Evolutionary conservation across 2,113 vertebrate genomes (phyloP).

Genomic region (Chrysochloris asiatica): DNA sequence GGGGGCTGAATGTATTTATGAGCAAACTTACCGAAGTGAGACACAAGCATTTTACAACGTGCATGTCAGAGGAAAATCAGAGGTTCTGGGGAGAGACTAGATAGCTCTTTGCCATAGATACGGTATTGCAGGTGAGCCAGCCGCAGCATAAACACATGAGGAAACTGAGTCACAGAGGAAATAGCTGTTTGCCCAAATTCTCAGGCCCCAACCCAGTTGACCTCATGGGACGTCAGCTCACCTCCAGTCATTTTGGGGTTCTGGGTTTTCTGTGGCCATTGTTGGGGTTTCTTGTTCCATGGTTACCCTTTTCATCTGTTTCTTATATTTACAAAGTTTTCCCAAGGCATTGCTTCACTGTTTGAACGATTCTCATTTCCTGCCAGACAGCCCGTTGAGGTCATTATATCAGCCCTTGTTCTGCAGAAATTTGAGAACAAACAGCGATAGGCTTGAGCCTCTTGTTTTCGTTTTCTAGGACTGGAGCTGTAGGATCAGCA

Average conservation of each 20-base stretch:
- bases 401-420: not conserved
- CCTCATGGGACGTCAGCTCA: not conserved
- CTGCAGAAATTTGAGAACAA: not conserved
- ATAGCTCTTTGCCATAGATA: not conserved
- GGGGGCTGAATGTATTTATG: slow-evolving; percentile 79
- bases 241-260: not conserved
- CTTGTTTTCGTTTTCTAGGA: not conserved
- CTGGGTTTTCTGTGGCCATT: not conserved
- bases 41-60: slow-evolving; percentile 50
- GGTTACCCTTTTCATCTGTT: not conserved
- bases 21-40: slow-evolving; percentile 76
- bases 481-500: not conserved
- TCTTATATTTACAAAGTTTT: not conserved
- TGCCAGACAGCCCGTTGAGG: not conserved
- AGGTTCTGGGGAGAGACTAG: slow-evolving; percentile 31
- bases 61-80: slow-evolving; percentile 35
- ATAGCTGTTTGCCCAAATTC: not conserved
- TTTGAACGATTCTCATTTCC: not conserved
- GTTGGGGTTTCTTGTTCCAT: not conserved
- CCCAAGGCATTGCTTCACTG: not conserved
- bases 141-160: not conserved
- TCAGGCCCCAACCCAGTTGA: not conserved
- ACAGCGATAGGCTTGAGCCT: fast-evolving
- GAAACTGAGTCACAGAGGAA: slow-evolving; percentile 46
- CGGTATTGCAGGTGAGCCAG: fast-evolving